These are phyloP conservation scores for Bombus haemorrhoidalis DNA, from an alignment of 1,140 invertebrate species.

Conservation along the genomic window DNA sequence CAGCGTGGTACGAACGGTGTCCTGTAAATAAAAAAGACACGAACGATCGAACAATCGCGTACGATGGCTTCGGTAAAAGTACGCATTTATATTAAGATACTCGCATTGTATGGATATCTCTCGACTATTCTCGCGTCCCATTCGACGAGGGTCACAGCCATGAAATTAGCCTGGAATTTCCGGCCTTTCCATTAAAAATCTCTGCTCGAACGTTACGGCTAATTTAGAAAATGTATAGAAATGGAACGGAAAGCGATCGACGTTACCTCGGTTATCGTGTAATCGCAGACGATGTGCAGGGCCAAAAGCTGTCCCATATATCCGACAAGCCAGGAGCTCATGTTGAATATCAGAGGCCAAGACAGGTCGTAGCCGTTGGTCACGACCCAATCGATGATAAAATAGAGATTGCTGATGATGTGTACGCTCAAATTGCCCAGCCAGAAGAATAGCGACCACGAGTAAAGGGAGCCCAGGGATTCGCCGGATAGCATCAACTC, in stretches of 20 bases:
- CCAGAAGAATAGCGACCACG: slow-evolving; percentile 73
- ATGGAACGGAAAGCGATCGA: background rate
- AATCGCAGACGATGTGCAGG: slow-evolving; percentile 72
- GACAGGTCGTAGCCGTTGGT: background rate
- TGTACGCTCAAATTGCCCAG: slow-evolving; percentile 73
- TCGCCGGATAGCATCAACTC: slow-evolving; percentile 72
- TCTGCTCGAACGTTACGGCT: background rate
- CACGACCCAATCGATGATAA: slow-evolving; percentile 58
- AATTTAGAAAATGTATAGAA: rapidly evolving
- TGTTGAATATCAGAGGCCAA: slow-evolving; percentile 60
- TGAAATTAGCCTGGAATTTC: slow-evolving; percentile 72
- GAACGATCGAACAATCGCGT: background rate
- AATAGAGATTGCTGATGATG: slow-evolving; percentile 71
- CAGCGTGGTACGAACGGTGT: slow-evolving; percentile 65
- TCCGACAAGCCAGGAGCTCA: slow-evolving; percentile 66
- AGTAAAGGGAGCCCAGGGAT: slow-evolving; percentile 63
- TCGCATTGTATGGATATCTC: slow-evolving; percentile 40
- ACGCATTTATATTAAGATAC: background rate
- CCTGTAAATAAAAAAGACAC: slow-evolving; percentile 5
- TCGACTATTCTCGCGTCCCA: slow-evolving; percentile 52
- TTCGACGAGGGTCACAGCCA: slow-evolving; percentile 69
- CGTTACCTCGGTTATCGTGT: slow-evolving; percentile 68
- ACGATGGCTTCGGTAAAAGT: too few species aligned
- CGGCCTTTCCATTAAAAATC: background rate
- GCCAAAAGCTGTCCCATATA: slow-evolving; percentile 70